Evolutionary conservation across 2,888 invertebrate species (phyloP).

Genomic region (Chloromyia formosa): DNA sequence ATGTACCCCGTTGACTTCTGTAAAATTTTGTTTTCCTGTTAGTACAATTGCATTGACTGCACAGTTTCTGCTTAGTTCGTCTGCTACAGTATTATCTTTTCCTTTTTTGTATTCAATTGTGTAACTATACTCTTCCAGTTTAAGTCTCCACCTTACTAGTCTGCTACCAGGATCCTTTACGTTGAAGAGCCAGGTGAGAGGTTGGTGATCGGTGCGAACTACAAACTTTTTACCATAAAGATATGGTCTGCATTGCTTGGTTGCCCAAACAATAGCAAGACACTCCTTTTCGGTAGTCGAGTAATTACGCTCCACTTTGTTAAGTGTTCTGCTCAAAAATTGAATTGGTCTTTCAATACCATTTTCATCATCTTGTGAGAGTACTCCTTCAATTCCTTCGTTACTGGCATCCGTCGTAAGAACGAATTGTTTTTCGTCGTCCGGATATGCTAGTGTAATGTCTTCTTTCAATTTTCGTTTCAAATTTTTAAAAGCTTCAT

Average conservation of each 20-base stretch:
- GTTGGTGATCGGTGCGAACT: conserved; percentile 55
- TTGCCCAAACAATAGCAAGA: background rate
- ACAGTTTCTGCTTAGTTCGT: background rate
- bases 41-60: background rate
- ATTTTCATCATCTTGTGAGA: conserved; percentile 48
- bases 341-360: background rate
- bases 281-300: conserved; percentile 53
- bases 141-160: background rate
- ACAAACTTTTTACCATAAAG: conserved; percentile 18
- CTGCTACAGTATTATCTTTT: background rate
- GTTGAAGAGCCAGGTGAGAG: conserved; percentile 51
- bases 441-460: conserved; percentile 49
- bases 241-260: conserved; percentile 10
- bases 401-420: conserved; percentile 55
- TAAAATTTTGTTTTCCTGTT: background rate
- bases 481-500: background rate
- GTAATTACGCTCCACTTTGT: conserved; percentile 48
- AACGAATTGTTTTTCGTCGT: conserved; percentile 53
- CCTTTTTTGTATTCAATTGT: conserved; percentile 51
- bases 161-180: conserved; percentile 1
- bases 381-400: conserved; percentile 52
- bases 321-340: conserved; percentile 7
- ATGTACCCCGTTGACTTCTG: background rate
- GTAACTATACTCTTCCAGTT: conserved; percentile 35
- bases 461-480: background rate